These are phyloP conservation scores for Eupithecia vulgata DNA, from an alignment of 2,888 invertebrate genomes.

Conservation along the genomic window DNA sequence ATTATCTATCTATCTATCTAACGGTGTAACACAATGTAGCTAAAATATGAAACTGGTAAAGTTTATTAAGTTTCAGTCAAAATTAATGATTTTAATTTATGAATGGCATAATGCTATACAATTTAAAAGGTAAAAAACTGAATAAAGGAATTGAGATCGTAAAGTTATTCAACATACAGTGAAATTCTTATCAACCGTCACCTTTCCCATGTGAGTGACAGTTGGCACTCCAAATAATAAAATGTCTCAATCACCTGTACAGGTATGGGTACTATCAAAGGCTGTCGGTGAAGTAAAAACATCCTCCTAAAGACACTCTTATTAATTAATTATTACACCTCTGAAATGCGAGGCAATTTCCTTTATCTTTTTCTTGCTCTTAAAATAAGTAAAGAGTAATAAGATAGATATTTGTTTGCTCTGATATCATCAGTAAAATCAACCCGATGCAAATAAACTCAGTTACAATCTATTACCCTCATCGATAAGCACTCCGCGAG, in stretches of 20 bases:
- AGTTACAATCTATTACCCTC: conserved; percentile 19
- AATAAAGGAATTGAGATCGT: not conserved
- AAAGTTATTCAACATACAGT: not conserved
- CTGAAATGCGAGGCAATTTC: not conserved
- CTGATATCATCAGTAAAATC: not conserved
- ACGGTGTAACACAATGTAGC: not conserved
- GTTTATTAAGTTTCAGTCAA: not conserved
- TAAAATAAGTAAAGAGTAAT: not conserved
- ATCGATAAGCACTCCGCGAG: conserved; percentile 27
- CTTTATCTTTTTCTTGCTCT: not conserved
- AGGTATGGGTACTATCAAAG: no score
- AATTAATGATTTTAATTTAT: not conserved
- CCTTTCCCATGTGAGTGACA: no score
- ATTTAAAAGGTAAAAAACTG: not conserved
- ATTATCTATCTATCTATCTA: no score
- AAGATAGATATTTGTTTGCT: not conserved
- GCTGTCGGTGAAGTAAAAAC: not conserved
- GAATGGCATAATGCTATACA: not conserved
- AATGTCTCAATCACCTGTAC: no score
- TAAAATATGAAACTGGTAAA: not conserved
- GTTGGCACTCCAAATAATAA: no score
- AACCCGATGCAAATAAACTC: conserved; percentile 7
- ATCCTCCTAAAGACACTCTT: not conserved
- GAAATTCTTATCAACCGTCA: no score
- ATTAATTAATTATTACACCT: not conserved